Evolutionary conservation across 2,888 invertebrate species (phyloP), one percentile per base, ranked within the genome.

Genomic region (Eristalis pertinax): DNA sequence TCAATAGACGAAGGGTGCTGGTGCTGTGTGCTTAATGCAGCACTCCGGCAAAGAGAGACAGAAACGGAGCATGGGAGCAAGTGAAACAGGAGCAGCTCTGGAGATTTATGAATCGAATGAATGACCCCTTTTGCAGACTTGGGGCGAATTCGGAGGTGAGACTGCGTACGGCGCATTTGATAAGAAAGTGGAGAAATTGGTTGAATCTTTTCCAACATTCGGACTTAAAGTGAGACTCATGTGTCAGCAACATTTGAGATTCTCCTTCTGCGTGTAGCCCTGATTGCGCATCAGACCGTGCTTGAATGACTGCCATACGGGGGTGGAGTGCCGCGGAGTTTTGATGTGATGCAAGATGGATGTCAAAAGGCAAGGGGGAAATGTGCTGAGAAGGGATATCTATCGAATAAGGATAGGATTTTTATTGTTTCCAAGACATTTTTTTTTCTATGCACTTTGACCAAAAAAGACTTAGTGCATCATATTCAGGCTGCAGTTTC

Each of bases 121-220:
- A 22, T 41, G n/a, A 4, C 60, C 75, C 78, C 65, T 29, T 77
- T 83, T 75, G 83, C 86, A 83, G 86, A 83, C 2, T 10, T 29
- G 11, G 8, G 68, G 87, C 83, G 87, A 87, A 79, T 83, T 87
- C 0, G 4, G 24, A 58, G 83, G 76, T 83, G 73, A 79, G n/a
- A 35, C 0, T 79, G 87, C 83, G 87, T n/a, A 5, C 15, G 2
- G 1, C 43, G 43, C 3, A 43, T 43, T 15, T 43, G 43, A 43
- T 43, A 43, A 43, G n/a, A n/a, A 43, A 43, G n/a, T n/a, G 43
- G 43, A 5, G 43, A 43, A 43, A 43, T n/a, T 15, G 2, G 1
- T 43, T 15, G 4, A n/a, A 43, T n/a, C n/a, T 2, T 15, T n/a
- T n/a, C n/a, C n/a, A 15, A n/a, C 15, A 43, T 43, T 43, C 43